phyloP scores from a whole-genome alignment of 2,113 vertebrate species.

The Tursiops truncatus region DNA sequence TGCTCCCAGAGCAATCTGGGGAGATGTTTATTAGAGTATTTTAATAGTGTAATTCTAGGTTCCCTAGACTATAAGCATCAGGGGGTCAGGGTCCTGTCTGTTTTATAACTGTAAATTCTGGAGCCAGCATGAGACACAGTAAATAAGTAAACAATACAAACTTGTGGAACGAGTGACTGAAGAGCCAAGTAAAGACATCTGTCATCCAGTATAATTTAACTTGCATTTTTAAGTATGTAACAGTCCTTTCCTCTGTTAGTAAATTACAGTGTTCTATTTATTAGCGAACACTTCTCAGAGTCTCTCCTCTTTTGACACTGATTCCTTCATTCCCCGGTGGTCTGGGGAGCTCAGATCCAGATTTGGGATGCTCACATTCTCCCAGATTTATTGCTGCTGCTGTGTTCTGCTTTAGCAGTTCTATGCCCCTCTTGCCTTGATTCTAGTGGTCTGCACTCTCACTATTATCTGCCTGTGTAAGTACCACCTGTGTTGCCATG shows the following conservation, averaged over 20 bases:
- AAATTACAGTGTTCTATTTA: background rate
- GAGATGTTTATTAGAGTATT: background rate
- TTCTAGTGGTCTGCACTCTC: background rate
- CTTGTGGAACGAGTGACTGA: background rate
- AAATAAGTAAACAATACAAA: background rate
- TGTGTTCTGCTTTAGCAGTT: background rate
- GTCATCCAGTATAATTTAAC: background rate
- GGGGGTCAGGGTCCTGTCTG: background rate
- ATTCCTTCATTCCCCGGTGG: background rate
- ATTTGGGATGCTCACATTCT: background rate
- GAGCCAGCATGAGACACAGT: background rate
- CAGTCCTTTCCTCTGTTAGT: background rate
- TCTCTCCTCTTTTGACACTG: background rate
- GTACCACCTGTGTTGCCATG: background rate
- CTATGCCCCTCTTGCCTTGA: background rate
- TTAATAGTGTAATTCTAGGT: background rate
- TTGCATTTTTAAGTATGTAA: background rate
- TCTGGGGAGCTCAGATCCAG: no score
- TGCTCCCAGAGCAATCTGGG: background rate
- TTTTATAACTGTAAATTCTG: background rate
- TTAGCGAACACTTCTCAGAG: background rate
- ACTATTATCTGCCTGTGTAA: background rate
- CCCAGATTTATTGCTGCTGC: background rate
- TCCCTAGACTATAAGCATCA: background rate
- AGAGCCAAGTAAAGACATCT: background rate